phyloP scores from a whole-genome alignment of 2,888 invertebrate species.

The Ectropis crepuscularia region DNA sequence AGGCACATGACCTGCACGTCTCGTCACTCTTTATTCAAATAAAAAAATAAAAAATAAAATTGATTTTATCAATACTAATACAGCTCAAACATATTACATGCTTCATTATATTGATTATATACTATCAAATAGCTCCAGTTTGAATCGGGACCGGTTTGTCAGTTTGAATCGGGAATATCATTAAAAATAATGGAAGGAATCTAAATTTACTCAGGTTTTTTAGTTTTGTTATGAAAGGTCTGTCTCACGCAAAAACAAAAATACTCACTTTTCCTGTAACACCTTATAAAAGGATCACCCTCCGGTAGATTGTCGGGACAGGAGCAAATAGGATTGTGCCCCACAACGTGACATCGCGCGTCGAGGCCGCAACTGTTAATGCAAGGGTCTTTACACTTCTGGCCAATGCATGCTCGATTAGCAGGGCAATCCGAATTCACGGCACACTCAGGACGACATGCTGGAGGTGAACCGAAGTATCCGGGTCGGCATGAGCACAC shows the following conservation, averaged over 20 bases:
- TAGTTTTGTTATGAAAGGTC: too few species aligned
- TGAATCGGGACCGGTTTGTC: too few species aligned
- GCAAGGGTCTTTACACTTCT: slow-evolving; percentile 91
- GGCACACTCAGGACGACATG: slow-evolving; percentile 90
- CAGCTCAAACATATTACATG: too few species aligned
- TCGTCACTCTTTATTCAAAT: too few species aligned
- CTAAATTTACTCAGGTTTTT: too few species aligned
- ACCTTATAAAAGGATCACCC: slow-evolving; percentile 92
- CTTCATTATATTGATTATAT: too few species aligned
- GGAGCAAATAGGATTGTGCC: slow-evolving; percentile 92
- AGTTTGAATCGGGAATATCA: too few species aligned
- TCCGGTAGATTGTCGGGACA: slow-evolving; percentile 87
- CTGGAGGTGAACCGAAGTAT: slow-evolving; percentile 89
- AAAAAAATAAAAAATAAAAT: too few species aligned
- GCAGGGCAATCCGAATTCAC: slow-evolving; percentile 91
- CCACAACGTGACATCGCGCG: slow-evolving; percentile 90
- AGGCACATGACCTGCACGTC: too few species aligned
- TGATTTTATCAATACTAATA: too few species aligned
- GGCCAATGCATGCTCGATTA: slow-evolving; percentile 89
- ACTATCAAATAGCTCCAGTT: too few species aligned
- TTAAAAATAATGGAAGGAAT: too few species aligned
- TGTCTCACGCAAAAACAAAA: neutral
- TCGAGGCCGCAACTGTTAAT: slow-evolving; percentile 90
- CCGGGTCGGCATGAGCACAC: slow-evolving; percentile 90
- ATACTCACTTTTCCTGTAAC: slow-evolving; percentile 78